phyloP scores from a whole-genome alignment of 2,797 vertebrate genomes.

The Takifugu ocellatus region DNA sequence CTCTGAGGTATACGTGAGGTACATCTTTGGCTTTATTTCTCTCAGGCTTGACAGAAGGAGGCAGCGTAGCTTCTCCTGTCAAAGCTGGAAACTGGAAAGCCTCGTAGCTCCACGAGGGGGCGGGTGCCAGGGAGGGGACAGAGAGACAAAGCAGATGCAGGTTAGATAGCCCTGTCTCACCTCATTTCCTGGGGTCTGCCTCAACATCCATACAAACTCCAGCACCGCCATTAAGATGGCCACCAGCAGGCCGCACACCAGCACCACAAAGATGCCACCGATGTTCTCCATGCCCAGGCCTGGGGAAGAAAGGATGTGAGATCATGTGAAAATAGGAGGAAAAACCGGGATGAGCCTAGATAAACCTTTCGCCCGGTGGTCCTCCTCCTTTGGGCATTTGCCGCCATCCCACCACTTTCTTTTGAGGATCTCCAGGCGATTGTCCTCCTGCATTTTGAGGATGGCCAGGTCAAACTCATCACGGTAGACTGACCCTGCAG shows the following conservation, averaged over 20 bases:
- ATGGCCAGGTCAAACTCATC: slow-evolving; percentile 97
- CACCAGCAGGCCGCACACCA: slow-evolving; percentile 96
- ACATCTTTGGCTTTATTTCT: slow-evolving; percentile 51
- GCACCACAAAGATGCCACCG: slow-evolving; percentile 98
- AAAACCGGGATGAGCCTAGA: neutral
- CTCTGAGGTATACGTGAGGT: slow-evolving; percentile 41
- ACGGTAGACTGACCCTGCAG: slow-evolving; percentile 87
- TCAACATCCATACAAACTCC: slow-evolving; percentile 97
- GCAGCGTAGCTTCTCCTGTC: slow-evolving; percentile 27
- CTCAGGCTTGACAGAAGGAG: slow-evolving; percentile 19
- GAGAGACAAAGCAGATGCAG: slow-evolving; percentile 75
- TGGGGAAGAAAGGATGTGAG: slow-evolving; percentile 41
- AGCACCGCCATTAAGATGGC: slow-evolving; percentile 99
- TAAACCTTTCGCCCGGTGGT: slow-evolving; percentile 95
- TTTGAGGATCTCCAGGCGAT: slow-evolving; percentile 95
- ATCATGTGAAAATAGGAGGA: neutral
- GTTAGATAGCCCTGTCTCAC: slow-evolving; percentile 82
- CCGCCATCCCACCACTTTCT: slow-evolving; percentile 99
- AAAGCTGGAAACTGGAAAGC: slow-evolving; percentile 37
- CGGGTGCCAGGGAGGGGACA: slow-evolving; percentile 48
- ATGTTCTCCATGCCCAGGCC: slow-evolving; percentile 99
- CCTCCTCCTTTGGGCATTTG: slow-evolving; percentile 96
- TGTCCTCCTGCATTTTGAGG: slow-evolving; percentile 96
- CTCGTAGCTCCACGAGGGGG: slow-evolving; percentile 29
- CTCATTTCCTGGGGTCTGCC: slow-evolving; percentile 90